Base-by-base conservation (phyloP, 2,888 invertebrate species). In the Fabriciana adippe region DNA sequence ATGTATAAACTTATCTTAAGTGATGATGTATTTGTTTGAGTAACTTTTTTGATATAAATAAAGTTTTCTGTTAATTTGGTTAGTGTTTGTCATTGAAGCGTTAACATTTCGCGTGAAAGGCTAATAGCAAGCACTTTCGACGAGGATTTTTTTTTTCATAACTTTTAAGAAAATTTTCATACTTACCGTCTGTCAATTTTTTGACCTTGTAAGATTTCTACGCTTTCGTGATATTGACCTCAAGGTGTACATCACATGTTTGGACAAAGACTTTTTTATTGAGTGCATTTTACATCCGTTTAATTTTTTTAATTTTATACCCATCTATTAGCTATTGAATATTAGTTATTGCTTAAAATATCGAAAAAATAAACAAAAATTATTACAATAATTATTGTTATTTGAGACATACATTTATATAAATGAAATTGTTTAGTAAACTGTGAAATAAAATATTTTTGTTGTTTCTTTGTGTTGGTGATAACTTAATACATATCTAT, bases 101-200 rank as follows among this genome's bases (percentile, higher is more conserved):
- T 72, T 70, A 70, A 70, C 55, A 69, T 66, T 54, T 72, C 67
- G 72, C 69, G 69, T 72, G 72, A 70, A 72, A 69, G 57, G 55
- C 63, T 65, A 67, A 62, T 67, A 59, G 57, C 64, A 35, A 56
- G 53, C 60, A 41, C 55, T 55, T 66, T 66, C 35, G 55, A 41
- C 56, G 65, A 63, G 35, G 48, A 55, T 48, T 31, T 13, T 53
- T 69, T 64, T 67, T 64, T 62, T n/a, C n/a, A 18, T 55, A 45
- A 57, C 53, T 64, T 67, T 70, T 62, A 61, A 67, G 56, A 67
- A 63, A 69, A 35, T 64, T 47, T 71, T 61, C 11, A 65, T 62
- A 56, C 47, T 62, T 53, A 63, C 72, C 67, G 69, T 67, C 72
- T 72, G 72, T 72, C 67, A 72, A 66, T 53, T 66, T 41, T 69